Evolutionary conservation across 2,113 vertebrate genomes (phyloP), one percentile per base, ranked within the genome.

Genomic region (Microtus pennsylvanicus): DNA sequence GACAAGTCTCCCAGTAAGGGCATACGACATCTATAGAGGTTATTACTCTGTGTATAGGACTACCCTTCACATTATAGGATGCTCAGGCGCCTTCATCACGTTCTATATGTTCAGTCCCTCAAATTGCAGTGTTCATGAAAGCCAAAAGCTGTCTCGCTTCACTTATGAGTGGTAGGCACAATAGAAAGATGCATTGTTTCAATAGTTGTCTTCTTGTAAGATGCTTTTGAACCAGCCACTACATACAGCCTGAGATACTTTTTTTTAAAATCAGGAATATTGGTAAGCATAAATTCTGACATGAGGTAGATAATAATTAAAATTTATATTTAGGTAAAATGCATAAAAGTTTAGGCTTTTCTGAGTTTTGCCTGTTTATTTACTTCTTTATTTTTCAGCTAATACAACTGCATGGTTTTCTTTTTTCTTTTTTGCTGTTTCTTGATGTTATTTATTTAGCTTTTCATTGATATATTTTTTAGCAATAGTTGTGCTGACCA

Each of bases 301-400:
- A 7, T n/a, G 19, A 87, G 47, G 14, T 70, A n/a, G 26, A n/a
- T 58, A 89, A 86, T 1, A 63, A 90, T 91, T 90, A 9, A 78
- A 45, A 50, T 76, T 87, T 90, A 89, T 82, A 38, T 89, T 47
- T 13, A 95, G 83, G 76, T 67, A 90, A 76, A 90, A 89, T 76
- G 65, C 12, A 72, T 52, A 52, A 35, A 92, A 78, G 61, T 70
- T 86, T 22, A 83, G 65, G 30, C 69, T 93, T 61, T 38, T 52
- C 50, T 87, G 61, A 58, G 16, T 65, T 7, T 76, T 86, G 77
- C 3, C 30, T 65, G 19, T 33, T 69, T 52, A 22, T 83, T 90
- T 63, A 22, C 6, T 82, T 70, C 7, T 55, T 92, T 92, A 16
- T 74, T 80, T 77, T 80, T 70, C 88, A 96, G 83, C 16, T 45